These are phyloP conservation scores for Penaeus indicus DNA, from an alignment of 1,140 invertebrate genomes.

Conservation along the genomic window DNA sequence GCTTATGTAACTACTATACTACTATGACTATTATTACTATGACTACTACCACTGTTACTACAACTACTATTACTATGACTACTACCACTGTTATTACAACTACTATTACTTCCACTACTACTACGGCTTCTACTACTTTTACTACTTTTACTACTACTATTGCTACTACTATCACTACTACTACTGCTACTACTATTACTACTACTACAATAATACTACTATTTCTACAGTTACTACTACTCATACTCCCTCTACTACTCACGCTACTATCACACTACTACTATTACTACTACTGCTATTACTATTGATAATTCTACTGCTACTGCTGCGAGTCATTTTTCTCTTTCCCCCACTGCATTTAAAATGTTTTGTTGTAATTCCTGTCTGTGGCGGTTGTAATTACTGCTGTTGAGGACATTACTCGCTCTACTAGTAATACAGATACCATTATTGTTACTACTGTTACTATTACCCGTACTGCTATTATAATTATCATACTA, in stretches of 20 bases:
- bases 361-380: no score
- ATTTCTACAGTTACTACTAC: not conserved
- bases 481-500: not conserved
- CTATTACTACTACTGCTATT: not conserved
- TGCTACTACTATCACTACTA: not conserved
- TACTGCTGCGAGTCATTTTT: no score
- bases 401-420: no score
- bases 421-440: no score
- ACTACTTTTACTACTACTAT: not conserved
- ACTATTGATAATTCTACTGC: no score
- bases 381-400: no score
- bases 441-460: not conserved
- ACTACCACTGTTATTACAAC: not conserved
- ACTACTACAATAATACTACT: not conserved
- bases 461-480: not conserved
- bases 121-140: constrained; percentile 2
- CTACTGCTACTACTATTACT: not conserved
- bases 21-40: no score
- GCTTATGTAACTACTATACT: no score
- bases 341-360: no score
- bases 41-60: no score
- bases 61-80: no score
- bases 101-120: not conserved
- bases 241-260: constrained; percentile 43
- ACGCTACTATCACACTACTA: no score